These are phyloP conservation scores for Nephrotoma guestfalica DNA, from an alignment of 2,888 invertebrate genomes.

Conservation along the genomic window DNA sequence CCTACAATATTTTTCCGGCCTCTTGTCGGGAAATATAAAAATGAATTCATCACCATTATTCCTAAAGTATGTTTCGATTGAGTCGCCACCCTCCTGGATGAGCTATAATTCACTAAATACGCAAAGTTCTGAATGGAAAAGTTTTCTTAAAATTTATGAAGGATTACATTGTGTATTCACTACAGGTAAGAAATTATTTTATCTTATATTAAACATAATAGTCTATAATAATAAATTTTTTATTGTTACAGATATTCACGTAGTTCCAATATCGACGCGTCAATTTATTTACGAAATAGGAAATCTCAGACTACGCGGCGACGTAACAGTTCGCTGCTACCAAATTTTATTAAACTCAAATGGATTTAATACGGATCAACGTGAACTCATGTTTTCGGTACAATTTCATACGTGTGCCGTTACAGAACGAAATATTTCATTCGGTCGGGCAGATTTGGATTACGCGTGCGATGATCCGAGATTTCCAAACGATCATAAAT, in stretches of 20 bases:
- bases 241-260: constrained; percentile 18
- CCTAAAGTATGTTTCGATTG: constrained; percentile 71
- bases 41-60: constrained; percentile 79
- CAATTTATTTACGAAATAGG: constrained; percentile 55
- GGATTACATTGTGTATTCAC: constrained; percentile 81
- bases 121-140: constrained; percentile 45
- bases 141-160: constrained; percentile 80
- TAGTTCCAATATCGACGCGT: constrained; percentile 24
- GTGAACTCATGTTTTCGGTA: constrained; percentile 67
- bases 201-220: not conserved
- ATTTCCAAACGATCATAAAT: constrained; percentile 19
- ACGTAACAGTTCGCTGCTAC: constrained; percentile 84
- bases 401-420: constrained; percentile 94
- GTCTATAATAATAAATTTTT: not conserved
- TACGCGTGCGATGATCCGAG: constrained; percentile 51
- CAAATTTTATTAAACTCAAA: constrained; percentile 39
- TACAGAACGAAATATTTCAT: constrained; percentile 67
- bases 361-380: constrained; percentile 14
- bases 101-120: constrained; percentile 28
- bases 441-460: constrained; percentile 77
- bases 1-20: constrained; percentile 81
- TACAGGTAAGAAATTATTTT: constrained; percentile 41
- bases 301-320: constrained; percentile 49
- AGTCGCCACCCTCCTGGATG: constrained; percentile 69
- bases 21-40: constrained; percentile 74